Conservation (phyloP, 2,113 vertebrate genomes). For the Microcebus jonahi region DNA sequence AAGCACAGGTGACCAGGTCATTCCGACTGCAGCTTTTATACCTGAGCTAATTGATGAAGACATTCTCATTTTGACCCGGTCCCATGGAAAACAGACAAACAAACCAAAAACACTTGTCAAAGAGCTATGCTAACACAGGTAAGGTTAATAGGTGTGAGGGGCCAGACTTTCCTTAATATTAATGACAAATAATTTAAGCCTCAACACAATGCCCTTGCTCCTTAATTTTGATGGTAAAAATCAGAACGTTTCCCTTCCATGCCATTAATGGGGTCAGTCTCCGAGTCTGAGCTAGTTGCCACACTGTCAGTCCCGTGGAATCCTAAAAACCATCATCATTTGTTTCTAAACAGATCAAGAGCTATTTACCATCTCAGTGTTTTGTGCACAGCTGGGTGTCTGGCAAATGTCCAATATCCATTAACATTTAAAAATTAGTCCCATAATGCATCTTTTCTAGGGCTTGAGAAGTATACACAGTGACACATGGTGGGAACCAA, state of each 20-base stretch:
- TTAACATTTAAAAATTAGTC: conserved; percentile 91
- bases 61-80: conserved; percentile 71
- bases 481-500: conserved; percentile 89
- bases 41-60: conserved; percentile 74
- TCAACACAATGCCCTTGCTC: conserved; percentile 75
- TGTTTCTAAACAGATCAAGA: conserved; percentile 92
- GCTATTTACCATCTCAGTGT: conserved; percentile 90
- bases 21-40: conserved; percentile 54
- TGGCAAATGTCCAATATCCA: conserved; percentile 90
- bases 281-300: conserved; percentile 81
- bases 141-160: conserved; percentile 78
- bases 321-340: conserved; percentile 89
- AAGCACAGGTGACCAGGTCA: conserved; percentile 73
- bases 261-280: conserved; percentile 87
- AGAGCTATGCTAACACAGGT: conserved; percentile 63
- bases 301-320: conserved; percentile 86
- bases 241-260: conserved; percentile 66
- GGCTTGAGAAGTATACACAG: conserved; percentile 85
- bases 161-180: conserved; percentile 78
- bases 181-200: conserved; percentile 82
- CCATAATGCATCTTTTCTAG: conserved; percentile 90
- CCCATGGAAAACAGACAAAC: conserved; percentile 64
- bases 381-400: conserved; percentile 90
- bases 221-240: conserved; percentile 81
- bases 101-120: conserved; percentile 52